Base-by-base conservation (phyloP, 1,140 invertebrate genomes). In the Brachionus paranguensis region DNA sequence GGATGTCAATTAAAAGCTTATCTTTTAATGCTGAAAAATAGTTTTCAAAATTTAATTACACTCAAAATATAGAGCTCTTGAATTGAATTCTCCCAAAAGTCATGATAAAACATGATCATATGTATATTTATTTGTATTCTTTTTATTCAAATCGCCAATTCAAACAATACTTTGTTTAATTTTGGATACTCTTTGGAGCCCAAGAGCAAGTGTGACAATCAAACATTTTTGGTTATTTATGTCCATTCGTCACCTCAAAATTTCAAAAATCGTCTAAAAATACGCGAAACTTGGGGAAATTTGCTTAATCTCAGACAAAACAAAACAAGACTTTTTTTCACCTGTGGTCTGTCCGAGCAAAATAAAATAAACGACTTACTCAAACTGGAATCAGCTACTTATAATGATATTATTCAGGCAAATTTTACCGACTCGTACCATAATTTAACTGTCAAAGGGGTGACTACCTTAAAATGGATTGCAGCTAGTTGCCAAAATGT, bases 321-420 rank as follows among this genome's bases (percentile, higher is more conserved):
- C 17, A 29, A 60, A 24, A 6, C 65, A 8, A 60, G 37, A 68
- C 2, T 81, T 20, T 12, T 81, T 24, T 81, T 81, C 41, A 41
- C 41, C n/a, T 37, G 24, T 5, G 78, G 78, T 17, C n/a, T 68
- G 12, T n/a, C 78, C 12, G 17, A 27, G 1, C 11, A 64, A 11
- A 20, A 64, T 4, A 47, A 17, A 33, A 20, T 43, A 24, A 60
- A 81, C 14, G 53, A 81, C 8, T 27, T 41, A 5, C 24, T 81
- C 1, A 60, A 64, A 45, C 41, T 84, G 0, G 86, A 86, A 76
- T 84, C 72, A 41, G 24, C 78, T 27, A 83, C 55, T 12, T 85
- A 86, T 43, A 74, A 84, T 17, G 86, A 86, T 65, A 85, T 86
- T 45, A 53, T 86, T 24, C 86, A 86, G 78, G 84, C 85, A 65